A percentile compares a stretch with the other conserved stretches of the same genome.
Conservation (phyloP, 2,797 vertebrate species). For the Ctenosaura bakeri region DNA sequence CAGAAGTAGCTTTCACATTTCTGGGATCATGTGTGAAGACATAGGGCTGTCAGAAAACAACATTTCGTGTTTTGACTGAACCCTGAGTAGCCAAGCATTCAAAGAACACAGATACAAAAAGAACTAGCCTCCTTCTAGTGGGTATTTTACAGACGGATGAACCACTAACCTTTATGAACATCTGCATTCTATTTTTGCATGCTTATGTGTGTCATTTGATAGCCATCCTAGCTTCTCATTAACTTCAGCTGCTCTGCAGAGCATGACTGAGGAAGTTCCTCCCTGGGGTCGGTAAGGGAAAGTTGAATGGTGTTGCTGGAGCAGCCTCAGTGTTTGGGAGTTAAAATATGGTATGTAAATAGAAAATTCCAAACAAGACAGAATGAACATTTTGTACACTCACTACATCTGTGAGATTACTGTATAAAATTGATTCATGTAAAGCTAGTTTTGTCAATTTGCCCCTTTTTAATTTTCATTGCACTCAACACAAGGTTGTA, state of each 20-base stretch:
- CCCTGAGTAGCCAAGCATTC: not conserved
- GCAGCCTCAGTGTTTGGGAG: not conserved
- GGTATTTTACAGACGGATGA: not conserved
- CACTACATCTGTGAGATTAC: not conserved
- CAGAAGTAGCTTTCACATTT: too few relatives aligned
- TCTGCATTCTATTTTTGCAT: not conserved
- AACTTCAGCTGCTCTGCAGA: constrained; percentile 48
- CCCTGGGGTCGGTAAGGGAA: not conserved
- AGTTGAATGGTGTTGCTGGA: constrained; percentile 6
- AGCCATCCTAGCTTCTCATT: constrained; percentile 28
- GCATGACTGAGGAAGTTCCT: constrained; percentile 23
- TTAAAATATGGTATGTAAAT: not conserved
- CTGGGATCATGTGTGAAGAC: not conserved
- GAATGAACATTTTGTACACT: not conserved
- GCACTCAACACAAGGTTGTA: not conserved
- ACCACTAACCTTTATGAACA: not conserved
- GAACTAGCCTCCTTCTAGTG: not conserved
- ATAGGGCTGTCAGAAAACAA: not conserved
- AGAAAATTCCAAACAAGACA: constrained; percentile 24
- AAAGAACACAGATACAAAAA: not conserved
- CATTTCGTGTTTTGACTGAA: not conserved
- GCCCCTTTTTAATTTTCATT: not conserved
- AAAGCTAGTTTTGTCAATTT: not conserved
- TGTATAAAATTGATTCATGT: not conserved
- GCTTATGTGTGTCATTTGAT: constrained; percentile 58